Percentiles rank a stretch among this genome's conserved stretches.
phyloP scores from a whole-genome alignment of 2,113 vertebrate genomes.

The Bubo scandiacus region DNA sequence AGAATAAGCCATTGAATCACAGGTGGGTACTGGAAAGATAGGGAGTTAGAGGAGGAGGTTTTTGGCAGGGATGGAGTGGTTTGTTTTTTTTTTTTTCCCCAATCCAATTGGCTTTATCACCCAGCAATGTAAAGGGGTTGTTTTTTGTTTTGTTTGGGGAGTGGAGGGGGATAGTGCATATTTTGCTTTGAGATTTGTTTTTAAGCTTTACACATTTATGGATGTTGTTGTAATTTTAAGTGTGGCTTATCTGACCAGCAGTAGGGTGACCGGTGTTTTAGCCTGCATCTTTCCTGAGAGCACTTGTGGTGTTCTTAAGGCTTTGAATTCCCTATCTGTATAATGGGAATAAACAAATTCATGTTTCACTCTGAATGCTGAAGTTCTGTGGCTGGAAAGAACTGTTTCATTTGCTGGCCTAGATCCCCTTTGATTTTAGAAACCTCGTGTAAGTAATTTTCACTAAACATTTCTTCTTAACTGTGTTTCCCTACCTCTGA shows the following conservation, averaged over 20 bases:
- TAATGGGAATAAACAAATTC: background rate
- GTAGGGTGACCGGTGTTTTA: background rate
- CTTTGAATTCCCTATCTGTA: background rate
- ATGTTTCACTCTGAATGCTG: background rate
- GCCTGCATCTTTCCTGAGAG: background rate
- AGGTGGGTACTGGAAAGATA: background rate
- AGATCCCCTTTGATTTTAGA: background rate
- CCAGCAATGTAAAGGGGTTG: background rate
- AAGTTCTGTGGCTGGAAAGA: background rate
- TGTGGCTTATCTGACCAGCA: background rate
- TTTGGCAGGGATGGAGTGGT: background rate
- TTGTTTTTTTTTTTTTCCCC: background rate
- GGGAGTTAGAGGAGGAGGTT: background rate
- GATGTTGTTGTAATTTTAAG: background rate
- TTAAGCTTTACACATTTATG: background rate
- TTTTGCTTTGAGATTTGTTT: background rate
- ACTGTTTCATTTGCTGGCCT: background rate
- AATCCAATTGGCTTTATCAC: background rate
- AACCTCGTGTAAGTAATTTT: background rate
- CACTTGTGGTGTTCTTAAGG: background rate
- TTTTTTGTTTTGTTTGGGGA: background rate
- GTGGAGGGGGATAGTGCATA: rapidly evolving
- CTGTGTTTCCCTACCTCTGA: background rate
- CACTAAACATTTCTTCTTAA: background rate
- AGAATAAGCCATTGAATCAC: background rate